Evolutionary conservation across 2,113 vertebrate species (phyloP).

Genomic region (Phoxinus phoxinus): DNA sequence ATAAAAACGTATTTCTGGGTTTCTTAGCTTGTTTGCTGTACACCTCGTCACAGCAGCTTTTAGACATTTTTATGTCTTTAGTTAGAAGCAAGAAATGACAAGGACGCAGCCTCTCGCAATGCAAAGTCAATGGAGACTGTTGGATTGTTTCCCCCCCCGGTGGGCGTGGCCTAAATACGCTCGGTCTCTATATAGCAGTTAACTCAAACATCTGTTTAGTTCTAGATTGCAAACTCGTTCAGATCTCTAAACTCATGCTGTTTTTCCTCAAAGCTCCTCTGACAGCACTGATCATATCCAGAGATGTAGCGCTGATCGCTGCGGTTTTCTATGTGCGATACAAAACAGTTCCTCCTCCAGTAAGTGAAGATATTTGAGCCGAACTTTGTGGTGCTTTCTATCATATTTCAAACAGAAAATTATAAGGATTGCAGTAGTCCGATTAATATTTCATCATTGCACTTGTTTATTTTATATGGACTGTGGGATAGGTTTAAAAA

Average conservation of each 20-base stretch:
- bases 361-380: conserved; percentile 71
- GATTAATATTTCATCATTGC: not conserved
- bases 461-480: not conserved
- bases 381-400: not conserved
- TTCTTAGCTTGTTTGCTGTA: too few relatives aligned
- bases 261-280: conserved; percentile 80
- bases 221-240: too few relatives aligned
- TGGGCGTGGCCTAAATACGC: too few relatives aligned
- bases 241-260: too few relatives aligned
- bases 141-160: too few relatives aligned
- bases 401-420: not conserved
- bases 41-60: too few relatives aligned
- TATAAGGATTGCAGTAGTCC: not conserved
- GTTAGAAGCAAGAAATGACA: too few relatives aligned
- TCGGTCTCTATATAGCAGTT: not conserved
- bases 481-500: too few relatives aligned
- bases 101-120: too few relatives aligned
- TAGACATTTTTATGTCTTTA: too few relatives aligned
- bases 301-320: conserved; percentile 90
- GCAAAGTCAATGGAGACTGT: too few relatives aligned
- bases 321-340: conserved; percentile 97
- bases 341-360: conserved; percentile 94
- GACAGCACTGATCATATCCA: conserved; percentile 88
- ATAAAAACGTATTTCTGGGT: too few relatives aligned
- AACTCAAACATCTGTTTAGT: not conserved